These are phyloP conservation scores for Phocides pigmalion DNA, from an alignment of 1,140 invertebrate genomes.

Conservation along the genomic window DNA sequence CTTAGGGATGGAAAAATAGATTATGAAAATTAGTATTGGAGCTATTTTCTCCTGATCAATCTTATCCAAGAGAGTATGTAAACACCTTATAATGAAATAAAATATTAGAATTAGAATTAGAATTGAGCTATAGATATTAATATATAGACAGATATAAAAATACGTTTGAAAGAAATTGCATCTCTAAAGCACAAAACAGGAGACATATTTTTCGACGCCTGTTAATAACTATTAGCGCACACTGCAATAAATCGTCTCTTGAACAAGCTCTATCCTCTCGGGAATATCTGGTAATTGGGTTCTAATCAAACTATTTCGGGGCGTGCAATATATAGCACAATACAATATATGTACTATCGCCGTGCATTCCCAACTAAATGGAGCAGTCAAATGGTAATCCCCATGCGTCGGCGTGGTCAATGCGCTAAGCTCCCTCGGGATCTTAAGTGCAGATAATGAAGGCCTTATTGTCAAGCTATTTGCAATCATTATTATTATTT, in stretches of 20 bases:
- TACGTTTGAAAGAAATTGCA: no score
- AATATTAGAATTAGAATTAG: no score
- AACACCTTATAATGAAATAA: no score
- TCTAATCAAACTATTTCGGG: conserved; percentile 26
- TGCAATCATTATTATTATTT: conserved; percentile 1
- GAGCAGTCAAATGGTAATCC: conserved; percentile 17
- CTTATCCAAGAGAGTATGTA: no score
- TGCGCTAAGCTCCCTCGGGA: conserved; percentile 4
- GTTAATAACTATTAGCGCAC: conserved; percentile 15
- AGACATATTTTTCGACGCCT: no score
- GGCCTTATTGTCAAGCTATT: conserved; percentile 13
- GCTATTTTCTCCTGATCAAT: no score
- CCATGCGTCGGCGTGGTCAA: background rate
- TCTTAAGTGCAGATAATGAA: conserved; percentile 15
- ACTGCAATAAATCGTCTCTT: background rate
- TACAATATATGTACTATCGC: background rate
- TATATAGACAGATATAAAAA: no score
- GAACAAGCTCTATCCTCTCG: conserved; percentile 2
- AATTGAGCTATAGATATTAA: conserved; percentile 21
- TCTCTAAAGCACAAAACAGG: no score
- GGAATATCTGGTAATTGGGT: conserved; percentile 18
- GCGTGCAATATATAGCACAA: background rate
- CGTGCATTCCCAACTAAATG: conserved; percentile 14
- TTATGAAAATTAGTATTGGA: no score
- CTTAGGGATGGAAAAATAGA: no score